phyloP scores from a whole-genome alignment of 1,140 invertebrate genomes.

The Neoseiulus cucumeris region DNA sequence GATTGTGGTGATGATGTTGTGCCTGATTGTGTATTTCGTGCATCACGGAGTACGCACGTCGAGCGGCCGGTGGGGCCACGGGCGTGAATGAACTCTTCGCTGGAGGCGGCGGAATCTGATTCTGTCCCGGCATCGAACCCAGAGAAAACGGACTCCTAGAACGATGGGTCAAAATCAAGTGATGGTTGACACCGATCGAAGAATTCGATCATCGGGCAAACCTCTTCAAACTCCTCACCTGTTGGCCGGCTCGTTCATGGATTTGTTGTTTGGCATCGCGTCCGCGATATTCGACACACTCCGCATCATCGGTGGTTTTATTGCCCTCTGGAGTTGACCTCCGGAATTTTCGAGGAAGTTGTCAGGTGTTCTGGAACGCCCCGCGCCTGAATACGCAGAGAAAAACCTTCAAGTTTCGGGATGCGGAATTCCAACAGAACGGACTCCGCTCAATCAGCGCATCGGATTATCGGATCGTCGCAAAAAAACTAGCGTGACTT shows the following conservation, averaged over 20 bases:
- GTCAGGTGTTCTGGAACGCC: background rate
- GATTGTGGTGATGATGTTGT: background rate
- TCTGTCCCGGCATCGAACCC: no score
- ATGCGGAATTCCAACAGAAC: no score
- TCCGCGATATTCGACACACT: background rate
- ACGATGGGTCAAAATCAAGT: no score
- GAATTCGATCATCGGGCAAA: no score
- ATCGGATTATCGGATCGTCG: no score
- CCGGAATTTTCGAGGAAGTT: background rate
- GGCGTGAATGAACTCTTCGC: background rate
- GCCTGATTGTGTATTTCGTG: background rate
- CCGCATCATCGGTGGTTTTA: background rate
- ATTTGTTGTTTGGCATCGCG: background rate
- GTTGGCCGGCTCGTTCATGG: background rate
- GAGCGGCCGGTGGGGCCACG: background rate
- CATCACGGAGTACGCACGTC: background rate
- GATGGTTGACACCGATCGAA: no score
- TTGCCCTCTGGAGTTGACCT: background rate
- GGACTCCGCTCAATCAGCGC: no score
- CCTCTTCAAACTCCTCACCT: background rate
- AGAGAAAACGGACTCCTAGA: no score
- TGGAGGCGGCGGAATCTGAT: no score
- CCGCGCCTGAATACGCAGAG: background rate
- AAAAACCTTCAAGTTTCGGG: no score
- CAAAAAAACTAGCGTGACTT: no score